Percentiles rank a stretch among this genome's conserved stretches.
Conservation (phyloP, 30 jellyfish, hydroid and myxozoan genomes). For the Cassiopea xamachana region DNA sequence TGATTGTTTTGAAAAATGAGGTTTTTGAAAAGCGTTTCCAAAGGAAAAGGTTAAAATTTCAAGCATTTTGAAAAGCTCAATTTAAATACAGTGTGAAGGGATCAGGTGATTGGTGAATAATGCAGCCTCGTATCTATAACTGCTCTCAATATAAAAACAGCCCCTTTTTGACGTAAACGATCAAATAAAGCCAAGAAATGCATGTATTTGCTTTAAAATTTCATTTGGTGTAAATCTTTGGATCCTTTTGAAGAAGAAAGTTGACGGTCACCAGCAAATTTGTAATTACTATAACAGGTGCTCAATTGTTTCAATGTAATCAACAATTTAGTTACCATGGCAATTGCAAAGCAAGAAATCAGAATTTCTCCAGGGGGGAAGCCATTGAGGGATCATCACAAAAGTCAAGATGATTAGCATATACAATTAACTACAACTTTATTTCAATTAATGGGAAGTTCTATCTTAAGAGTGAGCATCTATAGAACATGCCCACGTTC, state of each 20-base stretch:
- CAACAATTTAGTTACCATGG: slow-evolving; percentile 23
- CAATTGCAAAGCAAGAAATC: slow-evolving; percentile 7
- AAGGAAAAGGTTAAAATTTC: not conserved
- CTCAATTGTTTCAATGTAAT: slow-evolving; percentile 24
- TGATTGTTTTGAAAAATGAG: not conserved
- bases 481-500: too few relatives aligned
- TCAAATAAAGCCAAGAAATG: not conserved
- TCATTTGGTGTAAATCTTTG: slow-evolving; percentile 18
- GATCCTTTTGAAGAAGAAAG: slow-evolving; percentile 26
- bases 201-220: slow-evolving; percentile 10
- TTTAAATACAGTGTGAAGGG: not conserved
- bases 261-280: slow-evolving; percentile 57
- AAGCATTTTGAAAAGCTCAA: not conserved
- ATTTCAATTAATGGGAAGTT: too few relatives aligned
- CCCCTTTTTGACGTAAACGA: not conserved
- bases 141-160: not conserved
- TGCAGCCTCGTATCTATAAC: not conserved
- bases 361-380: slow-evolving; percentile 31
- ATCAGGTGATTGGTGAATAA: not conserved
- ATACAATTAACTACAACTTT: not conserved
- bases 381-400: not conserved
- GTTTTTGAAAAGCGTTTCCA: not conserved
- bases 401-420: not conserved
- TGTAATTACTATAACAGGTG: slow-evolving; percentile 61
- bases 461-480: too few relatives aligned